Percentiles rank a stretch among this genome's conserved stretches.
Conservation (phyloP, 2,888 invertebrate species). For the Imbricaverruca yamaguchii region DNA sequence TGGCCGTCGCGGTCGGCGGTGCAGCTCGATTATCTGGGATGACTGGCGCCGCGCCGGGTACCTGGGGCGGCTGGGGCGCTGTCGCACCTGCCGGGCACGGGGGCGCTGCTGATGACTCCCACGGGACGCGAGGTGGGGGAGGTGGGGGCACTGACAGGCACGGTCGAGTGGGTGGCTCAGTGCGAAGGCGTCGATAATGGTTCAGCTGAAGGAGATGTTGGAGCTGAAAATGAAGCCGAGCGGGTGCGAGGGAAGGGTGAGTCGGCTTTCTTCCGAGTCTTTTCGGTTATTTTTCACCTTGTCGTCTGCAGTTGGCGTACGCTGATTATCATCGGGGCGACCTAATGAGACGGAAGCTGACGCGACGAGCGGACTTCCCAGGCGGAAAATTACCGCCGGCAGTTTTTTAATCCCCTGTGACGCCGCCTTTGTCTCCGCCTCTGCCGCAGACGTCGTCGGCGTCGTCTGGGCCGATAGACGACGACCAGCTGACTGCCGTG, state of each 20-base stretch:
- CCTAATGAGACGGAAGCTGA: background rate
- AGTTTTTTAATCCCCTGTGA: background rate
- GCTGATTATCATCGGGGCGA: background rate
- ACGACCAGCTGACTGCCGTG: background rate
- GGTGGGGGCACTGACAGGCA: no score
- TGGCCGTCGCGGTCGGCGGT: background rate
- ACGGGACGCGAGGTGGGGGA: no score
- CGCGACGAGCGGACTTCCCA: background rate
- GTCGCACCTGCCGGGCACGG: no score
- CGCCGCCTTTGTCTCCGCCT: background rate
- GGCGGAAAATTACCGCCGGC: background rate
- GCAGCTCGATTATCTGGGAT: background rate
- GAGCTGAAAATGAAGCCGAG: no score
- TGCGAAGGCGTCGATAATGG: no score
- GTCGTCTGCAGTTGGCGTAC: background rate
- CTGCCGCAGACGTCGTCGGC: background rate
- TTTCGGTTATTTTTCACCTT: background rate
- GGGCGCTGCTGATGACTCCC: no score
- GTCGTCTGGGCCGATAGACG: background rate
- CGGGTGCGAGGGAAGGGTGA: no score
- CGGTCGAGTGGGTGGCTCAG: no score
- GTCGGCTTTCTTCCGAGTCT: background rate
- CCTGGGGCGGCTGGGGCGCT: no score
- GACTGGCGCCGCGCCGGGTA: background rate
- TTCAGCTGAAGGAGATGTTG: no score